Conservation (phyloP, 2,888 invertebrate species). For the Drosophila mayaguana region DNA sequence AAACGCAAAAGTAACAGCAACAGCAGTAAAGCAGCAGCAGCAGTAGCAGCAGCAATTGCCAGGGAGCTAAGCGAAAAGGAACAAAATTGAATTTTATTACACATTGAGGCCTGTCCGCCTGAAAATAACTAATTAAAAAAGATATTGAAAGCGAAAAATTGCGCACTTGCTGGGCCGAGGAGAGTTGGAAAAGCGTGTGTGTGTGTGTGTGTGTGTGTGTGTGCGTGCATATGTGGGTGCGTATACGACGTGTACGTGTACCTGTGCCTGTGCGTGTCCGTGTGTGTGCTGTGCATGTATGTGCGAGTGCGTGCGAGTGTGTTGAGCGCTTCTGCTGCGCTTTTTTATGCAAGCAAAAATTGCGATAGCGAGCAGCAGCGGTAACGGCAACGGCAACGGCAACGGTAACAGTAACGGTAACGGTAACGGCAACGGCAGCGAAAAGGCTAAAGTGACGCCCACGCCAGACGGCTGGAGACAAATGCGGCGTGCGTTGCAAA, state of each 20-base stretch:
- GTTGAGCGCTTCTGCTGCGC: conserved; percentile 50
- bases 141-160: conserved; percentile 29
- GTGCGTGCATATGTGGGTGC: background rate
- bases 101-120: conserved; percentile 20
- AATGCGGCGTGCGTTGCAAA: conserved; percentile 8
- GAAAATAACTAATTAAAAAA: conserved; percentile 27
- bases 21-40: conserved; percentile 4
- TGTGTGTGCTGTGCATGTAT: conserved; percentile 11
- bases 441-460: conserved; percentile 26
- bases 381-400: background rate
- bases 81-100: conserved; percentile 24
- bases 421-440: conserved; percentile 5
- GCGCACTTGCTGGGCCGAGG: conserved; percentile 26
- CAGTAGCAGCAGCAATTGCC: background rate
- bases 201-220: conserved; percentile 3
- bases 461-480: conserved; percentile 17
- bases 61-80: conserved; percentile 14
- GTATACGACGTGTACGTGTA: background rate
- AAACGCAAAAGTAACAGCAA: conserved; percentile 3
- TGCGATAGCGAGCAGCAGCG: conserved; percentile 30
- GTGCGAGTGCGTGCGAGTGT: conserved; percentile 7
- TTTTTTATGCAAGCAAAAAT: conserved; percentile 56
- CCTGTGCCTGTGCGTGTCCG: background rate
- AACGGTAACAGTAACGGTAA: background rate
- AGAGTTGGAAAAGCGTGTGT: conserved; percentile 22